A percentile compares a stretch with the other conserved stretches of the same genome.
phyloP scores from a whole-genome alignment of 2,113 vertebrate genomes.

The Tachycineta bicolor region DNA sequence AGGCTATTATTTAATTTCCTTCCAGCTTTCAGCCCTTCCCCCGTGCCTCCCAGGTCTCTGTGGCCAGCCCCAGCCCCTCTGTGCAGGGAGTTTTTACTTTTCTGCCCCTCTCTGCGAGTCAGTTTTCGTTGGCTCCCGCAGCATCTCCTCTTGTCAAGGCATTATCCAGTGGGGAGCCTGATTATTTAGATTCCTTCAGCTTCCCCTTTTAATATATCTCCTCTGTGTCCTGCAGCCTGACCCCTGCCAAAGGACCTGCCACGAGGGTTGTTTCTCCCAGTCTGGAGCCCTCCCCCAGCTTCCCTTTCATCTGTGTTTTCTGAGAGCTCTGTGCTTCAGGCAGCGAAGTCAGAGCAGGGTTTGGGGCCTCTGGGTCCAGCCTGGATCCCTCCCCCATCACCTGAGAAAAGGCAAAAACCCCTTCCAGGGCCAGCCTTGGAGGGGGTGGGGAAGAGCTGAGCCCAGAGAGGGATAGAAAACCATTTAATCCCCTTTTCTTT shows the following conservation, averaged over 20 bases:
- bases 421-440: background rate
- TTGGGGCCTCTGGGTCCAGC: constrained; percentile 45
- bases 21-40: constrained; percentile 39
- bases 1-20: constrained; percentile 70
- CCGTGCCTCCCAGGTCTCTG: background rate
- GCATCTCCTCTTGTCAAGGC: constrained; percentile 65
- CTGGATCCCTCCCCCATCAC: constrained; percentile 59
- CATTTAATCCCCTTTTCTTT: background rate
- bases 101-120: constrained; percentile 23
- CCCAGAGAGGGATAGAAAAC: background rate
- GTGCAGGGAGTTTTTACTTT: constrained; percentile 20
- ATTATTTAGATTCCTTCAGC: constrained; percentile 68
- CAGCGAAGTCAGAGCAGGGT: constrained; percentile 24
- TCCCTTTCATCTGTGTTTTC: constrained; percentile 70
- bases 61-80: background rate
- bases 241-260: constrained; percentile 68
- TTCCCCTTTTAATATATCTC: constrained; percentile 70
- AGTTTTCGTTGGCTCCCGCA: constrained; percentile 44
- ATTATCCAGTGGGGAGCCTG: constrained; percentile 67
- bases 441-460: background rate
- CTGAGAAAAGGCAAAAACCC: constrained; percentile 59
- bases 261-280: constrained; percentile 57
- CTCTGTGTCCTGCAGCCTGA: constrained; percentile 59
- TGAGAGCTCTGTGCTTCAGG: constrained; percentile 49
- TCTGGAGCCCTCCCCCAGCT: constrained; percentile 68